phyloP scores from a whole-genome alignment of 2,113 vertebrate genomes.

The Carassius gibelio region DNA sequence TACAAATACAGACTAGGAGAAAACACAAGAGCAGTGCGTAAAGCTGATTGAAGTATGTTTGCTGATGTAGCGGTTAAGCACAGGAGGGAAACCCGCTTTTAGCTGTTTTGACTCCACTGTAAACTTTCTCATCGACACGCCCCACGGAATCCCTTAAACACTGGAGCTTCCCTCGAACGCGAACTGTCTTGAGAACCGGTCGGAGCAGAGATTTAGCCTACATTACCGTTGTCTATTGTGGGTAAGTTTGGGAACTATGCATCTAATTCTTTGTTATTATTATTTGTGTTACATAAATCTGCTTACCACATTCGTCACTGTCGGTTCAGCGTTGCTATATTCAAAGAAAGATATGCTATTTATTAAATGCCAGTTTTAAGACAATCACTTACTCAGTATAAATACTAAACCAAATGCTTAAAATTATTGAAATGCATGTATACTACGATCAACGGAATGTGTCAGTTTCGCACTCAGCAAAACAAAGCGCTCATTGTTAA shows the following conservation, averaged over 20 bases:
- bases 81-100: slow-evolving; percentile 58
- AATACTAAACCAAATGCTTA: not conserved
- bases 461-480: not conserved
- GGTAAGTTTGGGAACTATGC: not conserved
- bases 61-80: slow-evolving; percentile 23
- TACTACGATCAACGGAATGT: not conserved
- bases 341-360: not conserved
- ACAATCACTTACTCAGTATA: not conserved
- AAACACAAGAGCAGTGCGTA: not conserved
- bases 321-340: not conserved
- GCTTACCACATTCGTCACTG: not conserved
- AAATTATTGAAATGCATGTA: not conserved
- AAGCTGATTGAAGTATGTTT: not conserved
- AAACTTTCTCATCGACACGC: slow-evolving; percentile 72
- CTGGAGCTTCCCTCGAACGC: not conserved
- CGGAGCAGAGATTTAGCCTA: not conserved
- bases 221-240: not conserved
- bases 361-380: not conserved
- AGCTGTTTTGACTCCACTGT: slow-evolving; percentile 62
- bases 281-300: not conserved
- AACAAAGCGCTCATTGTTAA: slow-evolving; percentile 25
- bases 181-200: slow-evolving; percentile 25
- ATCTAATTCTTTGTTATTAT: not conserved
- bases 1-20: not conserved
- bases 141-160: slow-evolving; percentile 60